Evolutionary conservation across 2,888 invertebrate genomes (phyloP).

Genomic region (Melinaea menophilus): DNA sequence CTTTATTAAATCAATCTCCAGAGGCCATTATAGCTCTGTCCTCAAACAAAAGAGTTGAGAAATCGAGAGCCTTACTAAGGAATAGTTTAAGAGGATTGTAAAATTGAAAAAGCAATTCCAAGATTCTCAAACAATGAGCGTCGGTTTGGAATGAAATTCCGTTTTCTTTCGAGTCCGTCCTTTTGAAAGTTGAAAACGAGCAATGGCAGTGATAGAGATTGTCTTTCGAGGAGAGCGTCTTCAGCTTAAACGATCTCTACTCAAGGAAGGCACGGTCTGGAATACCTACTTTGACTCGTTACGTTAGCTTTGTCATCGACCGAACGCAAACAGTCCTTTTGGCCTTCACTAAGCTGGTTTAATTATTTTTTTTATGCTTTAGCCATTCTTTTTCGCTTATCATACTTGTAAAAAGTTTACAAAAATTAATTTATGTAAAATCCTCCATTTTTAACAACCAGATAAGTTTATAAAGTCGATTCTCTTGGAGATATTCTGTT

Average conservation of each 20-base stretch:
- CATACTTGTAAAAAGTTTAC: conserved; percentile 5
- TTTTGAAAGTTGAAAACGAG: conserved; percentile 49
- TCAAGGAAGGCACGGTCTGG: conserved; percentile 28
- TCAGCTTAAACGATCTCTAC: conserved; percentile 59
- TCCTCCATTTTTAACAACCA: no score
- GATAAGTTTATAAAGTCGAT: neutral
- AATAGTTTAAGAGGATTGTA: conserved; percentile 49
- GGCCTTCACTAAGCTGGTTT: conserved; percentile 53
- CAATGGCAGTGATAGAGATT: conserved; percentile 40
- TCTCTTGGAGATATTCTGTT: no score
- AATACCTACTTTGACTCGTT: conserved; percentile 60
- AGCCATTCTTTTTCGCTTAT: conserved; percentile 14
- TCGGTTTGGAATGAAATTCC: conserved; percentile 59
- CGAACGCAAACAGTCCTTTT: conserved; percentile 48
- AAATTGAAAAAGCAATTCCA: conserved; percentile 65
- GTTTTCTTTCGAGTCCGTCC: conserved; percentile 64
- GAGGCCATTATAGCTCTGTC: conserved; percentile 11
- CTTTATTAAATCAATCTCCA: conserved; percentile 14
- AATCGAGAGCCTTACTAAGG: conserved; percentile 33
- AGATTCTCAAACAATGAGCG: conserved; percentile 63
- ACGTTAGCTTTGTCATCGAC: conserved; percentile 55
- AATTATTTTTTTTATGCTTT: conserved; percentile 43
- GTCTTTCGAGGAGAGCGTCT: conserved; percentile 63
- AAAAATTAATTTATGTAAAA: neutral
- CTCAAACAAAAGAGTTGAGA: conserved; percentile 28